These are phyloP conservation scores for Neodiprion lecontei DNA, from an alignment of 1,140 invertebrate genomes.

Conservation along the genomic window DNA sequence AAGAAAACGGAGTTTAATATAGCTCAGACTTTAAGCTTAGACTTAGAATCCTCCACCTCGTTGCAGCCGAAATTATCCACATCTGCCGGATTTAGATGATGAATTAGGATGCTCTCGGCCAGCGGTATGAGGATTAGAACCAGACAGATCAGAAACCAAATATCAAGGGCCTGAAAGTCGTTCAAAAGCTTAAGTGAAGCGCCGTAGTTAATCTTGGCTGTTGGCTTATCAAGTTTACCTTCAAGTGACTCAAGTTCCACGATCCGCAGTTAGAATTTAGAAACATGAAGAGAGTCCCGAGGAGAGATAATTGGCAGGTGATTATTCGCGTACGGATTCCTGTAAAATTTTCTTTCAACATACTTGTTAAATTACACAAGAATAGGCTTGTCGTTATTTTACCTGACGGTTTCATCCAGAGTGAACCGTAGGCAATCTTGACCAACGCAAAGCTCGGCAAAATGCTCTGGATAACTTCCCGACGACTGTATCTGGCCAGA, in stretches of 20 bases:
- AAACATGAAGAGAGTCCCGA: not conserved
- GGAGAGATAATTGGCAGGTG: not conserved
- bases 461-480: not conserved
- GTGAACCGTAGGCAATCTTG: not conserved
- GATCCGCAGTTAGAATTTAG: not conserved
- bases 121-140: not conserved
- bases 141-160: slow-evolving; percentile 3
- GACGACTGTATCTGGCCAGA: not conserved
- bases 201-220: not conserved
- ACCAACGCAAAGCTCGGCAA: not conserved
- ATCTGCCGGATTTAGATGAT: not conserved
- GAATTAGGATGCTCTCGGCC: not conserved
- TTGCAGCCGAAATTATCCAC: not conserved
- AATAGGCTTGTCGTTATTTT: not conserved
- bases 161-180: not conserved
- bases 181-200: no score
- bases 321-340: not conserved
- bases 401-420: not conserved
- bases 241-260: not conserved
- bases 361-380: not conserved
- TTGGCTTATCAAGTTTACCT: not conserved
- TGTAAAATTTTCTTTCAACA: not conserved
- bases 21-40: not conserved
- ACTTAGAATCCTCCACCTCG: no score
- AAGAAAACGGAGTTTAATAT: not conserved